Base-by-base conservation (phyloP, 2,113 vertebrate genomes). In the Cairina moschata region DNA sequence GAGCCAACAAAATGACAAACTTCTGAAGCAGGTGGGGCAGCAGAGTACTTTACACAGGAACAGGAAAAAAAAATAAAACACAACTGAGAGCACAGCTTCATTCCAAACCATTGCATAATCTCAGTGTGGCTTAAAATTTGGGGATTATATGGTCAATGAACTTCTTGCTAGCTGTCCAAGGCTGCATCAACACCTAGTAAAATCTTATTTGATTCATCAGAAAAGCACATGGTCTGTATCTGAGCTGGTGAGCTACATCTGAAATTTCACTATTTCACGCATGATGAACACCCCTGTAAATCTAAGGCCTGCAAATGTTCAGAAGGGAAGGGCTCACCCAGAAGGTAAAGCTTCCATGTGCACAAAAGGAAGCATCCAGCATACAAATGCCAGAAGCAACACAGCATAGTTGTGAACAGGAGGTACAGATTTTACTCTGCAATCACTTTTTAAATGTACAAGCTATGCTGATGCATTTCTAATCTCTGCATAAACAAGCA, bases 161-260 rank as follows among this genome's bases (percentile, higher is more conserved):
- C 50, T 88, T 55, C 75, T 80, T 82, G 42, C 13, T 32, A 74
- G 78, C 6, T 69, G 34, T 58, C 36, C 71, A 56, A 63, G 54
- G 77, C 88, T 87, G 44, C 78, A 82, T 76, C 87, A 87, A 86
- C 56, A 83, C 59, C 52, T 44, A 94, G 62, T 40, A 91, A 92
- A 93, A 81, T 82, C 65, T 83, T 68, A 77, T 31, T 38, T 55
- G 55, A 85, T 80, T 92, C 72, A 86, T 58, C 68, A 90, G 85
- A 84, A 93, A 52, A 73, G 25, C 36, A 36, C 29, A 77, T 34
- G 34, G 85, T 60, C 62, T 86, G 48, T 22, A 69, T 62, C 77
- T 69, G 78, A 83, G 68, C 91, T 79, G 16, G 54, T 76, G 72
- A 86, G 89, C 65, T 63, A 50, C 60, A 73, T 54, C 56, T 94